Base-by-base conservation (phyloP, 2,888 invertebrate genomes). In the Andrena camellia region DNA sequence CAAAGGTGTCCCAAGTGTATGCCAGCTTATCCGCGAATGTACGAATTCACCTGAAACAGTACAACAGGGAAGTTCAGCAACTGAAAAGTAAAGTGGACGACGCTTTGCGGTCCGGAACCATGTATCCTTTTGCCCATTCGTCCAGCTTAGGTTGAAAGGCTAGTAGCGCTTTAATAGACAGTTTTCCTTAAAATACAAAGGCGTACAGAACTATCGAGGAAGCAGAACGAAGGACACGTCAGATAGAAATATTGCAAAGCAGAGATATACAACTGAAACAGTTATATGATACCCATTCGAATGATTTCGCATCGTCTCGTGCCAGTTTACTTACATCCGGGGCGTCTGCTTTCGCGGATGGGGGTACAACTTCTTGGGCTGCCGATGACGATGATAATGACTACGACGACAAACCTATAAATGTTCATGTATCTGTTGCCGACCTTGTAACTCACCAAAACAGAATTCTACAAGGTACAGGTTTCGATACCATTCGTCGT, bases 11-110 rank as follows among this genome's bases (percentile, higher is more conserved):
- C 0, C 94, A 95, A 64, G 94, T 95, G 68, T 96, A 96, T 91
- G 95, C 95, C 3, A 95, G 94, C 77, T 92, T 96, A 42, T 96
- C 96, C 1, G 95, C 95, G 1, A 94, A 94, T 69, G 95, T 97
- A 86, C 94, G 96, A 33, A 90, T 96, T 48, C 94, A 95, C 59
- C 91, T 97, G 78, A 96, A 96, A 88, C 96, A 97, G 85, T 96
- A 95, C 90, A 95, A 95, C 29, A 94, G 94, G 79, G 96, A 96
- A 94, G 94, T 96, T 2, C 93, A 94, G 35, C 96, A 96, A 85
- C 92, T 97, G 0, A 95, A 95, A 74, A 92, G 93, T 52, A 96
- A 96, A 92, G 93, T 96, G 54, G 95, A 95, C 59, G 94, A 94
- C 68, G 95, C 95, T 2, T 92, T 94, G 17, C 93, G 90, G 83